Evolutionary conservation across 2,888 invertebrate genomes (phyloP).

Genomic region (Lasioglossum figueresi): DNA sequence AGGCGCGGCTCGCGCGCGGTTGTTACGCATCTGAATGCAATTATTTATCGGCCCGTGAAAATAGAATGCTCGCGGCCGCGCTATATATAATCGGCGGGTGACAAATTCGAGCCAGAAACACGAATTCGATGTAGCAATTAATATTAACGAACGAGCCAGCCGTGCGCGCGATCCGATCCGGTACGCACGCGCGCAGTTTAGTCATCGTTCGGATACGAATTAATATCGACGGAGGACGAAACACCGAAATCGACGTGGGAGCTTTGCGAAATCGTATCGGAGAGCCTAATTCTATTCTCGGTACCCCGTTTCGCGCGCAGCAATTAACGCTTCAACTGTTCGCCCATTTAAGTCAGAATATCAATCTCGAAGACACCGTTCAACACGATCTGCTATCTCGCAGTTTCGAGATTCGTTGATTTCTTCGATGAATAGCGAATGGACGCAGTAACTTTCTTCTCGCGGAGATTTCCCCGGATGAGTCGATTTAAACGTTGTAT

Average conservation of each 20-base stretch:
- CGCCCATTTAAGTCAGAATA: not conserved
- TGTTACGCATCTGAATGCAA: conserved; percentile 48
- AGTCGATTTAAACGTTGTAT: not conserved
- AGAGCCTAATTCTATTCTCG: not conserved
- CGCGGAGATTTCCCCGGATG: not conserved
- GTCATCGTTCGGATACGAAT: conserved; percentile 28
- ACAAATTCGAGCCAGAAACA: conserved; percentile 50
- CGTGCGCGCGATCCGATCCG: not conserved
- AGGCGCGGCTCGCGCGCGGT: conserved; percentile 6
- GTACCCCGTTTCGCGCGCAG: too few relatives aligned
- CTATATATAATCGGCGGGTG: conserved; percentile 45
- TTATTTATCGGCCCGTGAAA: conserved; percentile 57
- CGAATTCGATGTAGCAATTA: conserved; percentile 53
- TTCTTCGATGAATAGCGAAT: not conserved
- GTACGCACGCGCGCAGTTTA: conserved; percentile 24
- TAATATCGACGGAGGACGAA: conserved; percentile 8
- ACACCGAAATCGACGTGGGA: conserved; percentile 9
- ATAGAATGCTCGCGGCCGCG: conserved; percentile 49
- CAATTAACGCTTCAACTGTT: not conserved
- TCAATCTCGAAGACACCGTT: not conserved
- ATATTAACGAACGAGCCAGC: conserved; percentile 40
- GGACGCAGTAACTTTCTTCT: not conserved
- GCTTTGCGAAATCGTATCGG: conserved; percentile 9
- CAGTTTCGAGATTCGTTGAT: not conserved
- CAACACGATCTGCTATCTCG: not conserved